Percentiles rank a stretch among this genome's conserved stretches.
Evolutionary conservation across 2,888 invertebrate genomes (phyloP).

Genomic region (Ischnura elegans): DNA sequence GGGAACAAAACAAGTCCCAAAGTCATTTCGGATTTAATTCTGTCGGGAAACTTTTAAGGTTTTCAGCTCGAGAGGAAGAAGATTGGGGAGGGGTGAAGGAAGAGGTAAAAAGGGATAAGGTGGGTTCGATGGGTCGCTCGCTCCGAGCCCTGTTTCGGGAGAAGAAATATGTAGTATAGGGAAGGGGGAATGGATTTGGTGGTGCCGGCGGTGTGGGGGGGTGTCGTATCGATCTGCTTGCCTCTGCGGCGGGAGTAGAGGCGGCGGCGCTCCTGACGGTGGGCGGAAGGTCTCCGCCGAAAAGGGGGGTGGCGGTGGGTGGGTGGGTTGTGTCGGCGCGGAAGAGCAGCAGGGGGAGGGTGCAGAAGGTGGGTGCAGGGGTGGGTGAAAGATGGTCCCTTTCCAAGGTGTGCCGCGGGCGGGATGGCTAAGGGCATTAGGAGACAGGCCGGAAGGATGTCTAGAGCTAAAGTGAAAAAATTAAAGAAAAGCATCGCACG

Average conservation of each 20-base stretch:
- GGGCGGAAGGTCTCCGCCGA: background rate
- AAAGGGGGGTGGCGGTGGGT: background rate
- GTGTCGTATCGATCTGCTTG: constrained; percentile 15
- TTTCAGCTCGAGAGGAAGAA: no score
- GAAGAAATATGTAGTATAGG: background rate
- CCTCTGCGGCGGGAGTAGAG: background rate
- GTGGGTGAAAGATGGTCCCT: background rate
- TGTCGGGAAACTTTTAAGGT: no score
- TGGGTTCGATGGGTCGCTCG: no score
- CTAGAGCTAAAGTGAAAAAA: no score
- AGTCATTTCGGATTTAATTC: no score
- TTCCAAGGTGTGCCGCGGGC: background rate
- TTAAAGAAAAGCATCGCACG: no score
- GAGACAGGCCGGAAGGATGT: background rate
- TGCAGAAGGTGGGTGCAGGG: background rate
- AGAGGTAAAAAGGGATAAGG: no score
- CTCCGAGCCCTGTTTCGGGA: background rate
- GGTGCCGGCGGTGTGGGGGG: background rate
- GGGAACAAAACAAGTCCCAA: no score
- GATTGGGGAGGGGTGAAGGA: background rate
- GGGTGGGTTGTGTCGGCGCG: background rate
- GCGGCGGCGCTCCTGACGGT: background rate
- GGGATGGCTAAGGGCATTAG: background rate
- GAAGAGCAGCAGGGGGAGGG: background rate
- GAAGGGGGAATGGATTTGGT: background rate